Base-by-base conservation (phyloP, 2,888 invertebrate genomes). In the Notocelia uddmanniana region DNA sequence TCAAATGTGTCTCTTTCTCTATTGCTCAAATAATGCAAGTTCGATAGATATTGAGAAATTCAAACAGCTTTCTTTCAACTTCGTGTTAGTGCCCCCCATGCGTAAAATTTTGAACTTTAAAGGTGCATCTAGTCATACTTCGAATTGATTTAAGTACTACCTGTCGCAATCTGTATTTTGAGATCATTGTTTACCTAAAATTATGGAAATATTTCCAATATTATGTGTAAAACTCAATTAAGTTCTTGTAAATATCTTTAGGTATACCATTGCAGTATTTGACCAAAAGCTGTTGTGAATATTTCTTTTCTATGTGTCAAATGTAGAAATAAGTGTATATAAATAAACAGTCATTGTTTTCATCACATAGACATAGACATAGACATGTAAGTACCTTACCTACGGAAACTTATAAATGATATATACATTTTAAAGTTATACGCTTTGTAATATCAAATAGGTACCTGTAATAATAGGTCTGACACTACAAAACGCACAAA, bases 281-380 rank as follows among this genome's bases (percentile, higher is more conserved):
- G 89, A 91, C 88, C 88, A 90, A 88, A 78, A 84, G 80, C 79
- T 83, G 83, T 85, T 89, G 87, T 90, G 82, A 84, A 87, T 86
- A 86, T 82, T 81, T 80, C 73, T 80, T 79, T 81, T 75, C 74
- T 74, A 63, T 74, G 66, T 57, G 73, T 72, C 69, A 55, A 69
- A 64, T 74, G 74, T 71, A 50, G 45, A 69, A 34, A 69, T 62
- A 74, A 45, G 45, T 54, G 31, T 57, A 52, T 74, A 68, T 75
- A 74, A 63, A 75, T 74, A 71, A 68, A 55, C 10, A 11, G 26
- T 34, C 57, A 69, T 55, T 55, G 48, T 8, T 68, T 60, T 62
- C 60, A 55, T 72, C 60, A 54, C 34, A 69, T 50, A n/a, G n/a
- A n/a, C n/a, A n/a, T n/a, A n/a, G n/a, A n/a, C n/a, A n/a, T n/a